These are phyloP conservation scores for Hoplias malabaricus DNA, from an alignment of 2,113 vertebrate genomes.

Conservation along the genomic window DNA sequence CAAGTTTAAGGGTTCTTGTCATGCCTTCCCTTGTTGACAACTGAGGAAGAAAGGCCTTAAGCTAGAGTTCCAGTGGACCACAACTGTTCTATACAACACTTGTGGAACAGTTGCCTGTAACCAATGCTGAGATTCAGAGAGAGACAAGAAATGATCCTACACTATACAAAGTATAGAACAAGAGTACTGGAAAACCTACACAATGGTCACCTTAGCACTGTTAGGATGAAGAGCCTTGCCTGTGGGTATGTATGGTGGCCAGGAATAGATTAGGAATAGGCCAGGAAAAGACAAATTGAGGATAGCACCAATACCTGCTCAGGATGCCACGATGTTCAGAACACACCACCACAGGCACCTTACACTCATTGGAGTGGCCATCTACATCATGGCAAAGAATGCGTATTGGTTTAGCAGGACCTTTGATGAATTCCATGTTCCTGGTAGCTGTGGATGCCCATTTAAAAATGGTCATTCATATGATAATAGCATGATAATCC, in stretches of 20 bases:
- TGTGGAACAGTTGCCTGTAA: conserved; percentile 12
- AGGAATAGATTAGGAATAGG: too few species aligned
- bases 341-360: conserved; percentile 12
- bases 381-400: conserved; percentile 13
- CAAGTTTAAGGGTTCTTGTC: conserved; percentile 30
- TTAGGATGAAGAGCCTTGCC: too few species aligned
- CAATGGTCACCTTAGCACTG: too few species aligned
- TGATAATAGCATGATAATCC: too few species aligned
- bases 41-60: not conserved
- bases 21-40: not conserved
- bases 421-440: conserved; percentile 33
- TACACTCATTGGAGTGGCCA: not conserved
- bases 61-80: conserved; percentile 13
- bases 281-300: conserved; percentile 23
- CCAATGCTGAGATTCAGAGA: conserved; percentile 8
- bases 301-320: conserved; percentile 3
- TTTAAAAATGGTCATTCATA: too few species aligned
- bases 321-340: conserved; percentile 1
- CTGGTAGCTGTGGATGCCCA: conserved; percentile 25
- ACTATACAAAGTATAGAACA: conserved; percentile 28
- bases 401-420: conserved; percentile 10
- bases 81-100: conserved; percentile 4
- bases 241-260: too few species aligned
- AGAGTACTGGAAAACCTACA: too few species aligned
- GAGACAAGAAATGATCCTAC: conserved; percentile 21